These are phyloP conservation scores for Pelagia noctiluca DNA, from an alignment of 30 jellyfish, hydroid and myxozoan species.

Conservation along the genomic window DNA sequence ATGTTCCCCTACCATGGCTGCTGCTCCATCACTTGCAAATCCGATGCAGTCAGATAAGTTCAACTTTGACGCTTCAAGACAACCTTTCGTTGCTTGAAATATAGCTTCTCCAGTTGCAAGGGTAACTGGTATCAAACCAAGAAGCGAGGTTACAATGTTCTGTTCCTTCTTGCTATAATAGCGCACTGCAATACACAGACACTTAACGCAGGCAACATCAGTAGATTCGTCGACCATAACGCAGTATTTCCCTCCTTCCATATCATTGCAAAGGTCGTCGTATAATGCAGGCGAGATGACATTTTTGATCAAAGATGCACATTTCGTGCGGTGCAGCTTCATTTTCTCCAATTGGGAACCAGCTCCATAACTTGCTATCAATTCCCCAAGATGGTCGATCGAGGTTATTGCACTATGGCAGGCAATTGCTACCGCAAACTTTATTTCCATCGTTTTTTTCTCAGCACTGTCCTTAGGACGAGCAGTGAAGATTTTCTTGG, in stretches of 20 bases:
- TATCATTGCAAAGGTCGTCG: conserved; percentile 36
- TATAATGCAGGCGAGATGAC: conserved; percentile 71
- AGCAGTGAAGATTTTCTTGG: conserved; percentile 24
- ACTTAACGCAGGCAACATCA: conserved; percentile 37
- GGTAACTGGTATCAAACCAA: conserved; percentile 53
- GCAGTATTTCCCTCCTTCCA: conserved; percentile 52
- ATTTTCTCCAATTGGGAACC: conserved; percentile 53
- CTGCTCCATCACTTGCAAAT: conserved; percentile 61
- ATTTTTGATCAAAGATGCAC: conserved; percentile 47
- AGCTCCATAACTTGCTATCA: conserved; percentile 43
- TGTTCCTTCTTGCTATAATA: conserved; percentile 38
- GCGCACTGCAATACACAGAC: conserved; percentile 63
- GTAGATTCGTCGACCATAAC: conserved; percentile 61
- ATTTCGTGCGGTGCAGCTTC: conserved; percentile 64
- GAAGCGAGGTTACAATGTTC: conserved; percentile 53
- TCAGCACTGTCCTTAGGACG: conserved; percentile 32
- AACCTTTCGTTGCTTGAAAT: not conserved
- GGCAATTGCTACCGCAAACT: conserved; percentile 67
- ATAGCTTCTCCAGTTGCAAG: conserved; percentile 42
- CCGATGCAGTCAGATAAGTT: conserved; percentile 22
- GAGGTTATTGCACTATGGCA: conserved; percentile 63
- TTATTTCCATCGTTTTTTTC: conserved; percentile 39
- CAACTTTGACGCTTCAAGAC: conserved; percentile 27
- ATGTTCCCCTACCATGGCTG: conserved; percentile 62
- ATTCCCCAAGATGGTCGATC: conserved; percentile 70